Evolutionary conservation across 2,113 vertebrate species (phyloP), one percentile per base, ranked within the genome.

Genomic region (Vulpes lagopus): DNA sequence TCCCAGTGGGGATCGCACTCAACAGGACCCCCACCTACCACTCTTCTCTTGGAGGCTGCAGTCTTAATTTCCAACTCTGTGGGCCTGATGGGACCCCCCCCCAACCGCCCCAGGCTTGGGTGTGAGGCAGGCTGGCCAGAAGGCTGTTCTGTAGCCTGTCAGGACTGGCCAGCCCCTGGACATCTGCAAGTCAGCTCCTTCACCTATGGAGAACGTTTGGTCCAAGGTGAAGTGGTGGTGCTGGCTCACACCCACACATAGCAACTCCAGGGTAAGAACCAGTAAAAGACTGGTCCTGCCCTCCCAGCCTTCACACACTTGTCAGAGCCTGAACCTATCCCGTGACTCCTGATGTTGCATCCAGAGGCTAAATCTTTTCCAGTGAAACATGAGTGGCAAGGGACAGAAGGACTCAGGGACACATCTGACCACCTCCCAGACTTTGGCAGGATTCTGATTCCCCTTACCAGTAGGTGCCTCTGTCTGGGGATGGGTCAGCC

Each of bases 341-440:
- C 3, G 0, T 14, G n/a, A 17, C 60, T n/a, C 71, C 23, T 3
- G 0, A 17, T 49, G 43, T 27, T 19, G 27, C n/a, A 17, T 64
- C 55, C 22, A 16, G 32, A 16, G 71, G 53, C 51, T 25, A 9
- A 4, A 16, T 11, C 64, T 64, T 62, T 64, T 38, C 30, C 6
- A 11, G 64, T 1, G 49, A 53, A 60, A 55, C 3, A 0, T 8
- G 14, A 51, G 38, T 57, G 27, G 16, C 73, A 30, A 57, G 74
- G 20, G 38, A 3, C 14, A 1, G 35, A 30, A 43, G 64, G n/a
- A 57, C 35, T 51, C 78, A 0, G 27, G 84, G 51, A 90, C 9
- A 27, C 1, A 1, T 43, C 8, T 1, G 38, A n/a, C 27, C 8
- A 0, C n/a, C 3, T 30, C 49, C 27, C 14, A 5, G 5, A 15